phyloP scores from a whole-genome alignment of 2,888 invertebrate species.

The Dorcus hopei region DNA sequence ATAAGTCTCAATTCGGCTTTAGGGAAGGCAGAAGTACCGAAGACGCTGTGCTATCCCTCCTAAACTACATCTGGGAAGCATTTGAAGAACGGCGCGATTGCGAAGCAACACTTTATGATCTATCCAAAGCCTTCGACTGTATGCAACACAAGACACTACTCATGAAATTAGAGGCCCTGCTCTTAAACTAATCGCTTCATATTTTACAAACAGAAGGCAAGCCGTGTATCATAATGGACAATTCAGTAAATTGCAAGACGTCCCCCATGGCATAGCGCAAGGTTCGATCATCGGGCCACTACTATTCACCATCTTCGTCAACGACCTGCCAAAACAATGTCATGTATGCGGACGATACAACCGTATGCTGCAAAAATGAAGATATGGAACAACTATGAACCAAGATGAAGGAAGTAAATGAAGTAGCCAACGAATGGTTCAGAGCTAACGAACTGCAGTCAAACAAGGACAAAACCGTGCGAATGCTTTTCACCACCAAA shows the following conservation, averaged over 20 bases:
- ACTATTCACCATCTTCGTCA: background rate
- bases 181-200: too few species aligned
- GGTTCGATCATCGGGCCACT: background rate
- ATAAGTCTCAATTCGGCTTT: too few species aligned
- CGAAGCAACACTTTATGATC: too few species aligned
- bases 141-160: too few species aligned
- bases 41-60: too few species aligned
- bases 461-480: background rate
- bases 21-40: too few species aligned
- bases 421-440: background rate
- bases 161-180: too few species aligned
- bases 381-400: background rate
- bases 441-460: background rate
- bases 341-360: background rate
- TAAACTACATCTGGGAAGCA: too few species aligned
- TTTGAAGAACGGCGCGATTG: too few species aligned
- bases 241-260: background rate
- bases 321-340: background rate
- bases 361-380: background rate
- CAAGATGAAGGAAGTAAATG: background rate
- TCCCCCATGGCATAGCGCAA: background rate
- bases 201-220: too few species aligned
- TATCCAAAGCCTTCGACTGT: too few species aligned
- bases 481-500: background rate
- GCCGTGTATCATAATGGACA: background rate